These are phyloP conservation scores for Candidula unifasciata DNA, from an alignment of 2,888 invertebrate genomes.

Conservation along the genomic window DNA sequence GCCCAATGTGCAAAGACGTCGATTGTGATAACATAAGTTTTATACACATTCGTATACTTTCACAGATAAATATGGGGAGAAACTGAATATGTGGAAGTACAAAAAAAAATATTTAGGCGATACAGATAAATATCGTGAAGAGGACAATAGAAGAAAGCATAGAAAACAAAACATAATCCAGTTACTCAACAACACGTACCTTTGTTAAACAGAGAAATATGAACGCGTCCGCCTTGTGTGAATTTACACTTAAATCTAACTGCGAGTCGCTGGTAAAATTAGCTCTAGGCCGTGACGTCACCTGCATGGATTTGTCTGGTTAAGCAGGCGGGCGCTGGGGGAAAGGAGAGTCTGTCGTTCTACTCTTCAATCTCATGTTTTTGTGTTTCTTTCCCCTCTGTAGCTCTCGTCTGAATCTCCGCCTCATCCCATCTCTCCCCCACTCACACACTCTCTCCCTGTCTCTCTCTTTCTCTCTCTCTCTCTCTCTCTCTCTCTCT, in stretches of 20 bases:
- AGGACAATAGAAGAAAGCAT: too few relatives aligned
- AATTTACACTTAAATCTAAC: not conserved
- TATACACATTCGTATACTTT: too few relatives aligned
- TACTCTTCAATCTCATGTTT: not conserved
- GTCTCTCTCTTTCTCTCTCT: not conserved
- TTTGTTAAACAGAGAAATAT: not conserved
- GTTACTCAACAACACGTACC: not conserved
- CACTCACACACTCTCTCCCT: not conserved
- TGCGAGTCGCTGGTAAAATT: not conserved
- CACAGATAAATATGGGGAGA: too few relatives aligned
- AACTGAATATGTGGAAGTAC: too few relatives aligned
- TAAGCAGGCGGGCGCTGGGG: not conserved
- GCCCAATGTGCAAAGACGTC: too few relatives aligned
- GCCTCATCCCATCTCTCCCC: not conserved
- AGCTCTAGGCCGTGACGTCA: constrained; percentile 6
- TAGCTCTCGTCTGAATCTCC: not conserved
- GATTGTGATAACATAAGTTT: too few relatives aligned
- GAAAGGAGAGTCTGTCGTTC: not conserved
- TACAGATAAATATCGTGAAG: too few relatives aligned
- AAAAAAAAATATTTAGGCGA: too few relatives aligned
- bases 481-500: not conserved
- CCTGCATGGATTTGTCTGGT: not conserved
- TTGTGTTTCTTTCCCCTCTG: not conserved
- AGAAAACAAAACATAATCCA: too few relatives aligned
- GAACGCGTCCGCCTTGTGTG: not conserved